These are phyloP conservation scores for Rallus limicola DNA, from an alignment of 2,113 vertebrate species.

Conservation along the genomic window DNA sequence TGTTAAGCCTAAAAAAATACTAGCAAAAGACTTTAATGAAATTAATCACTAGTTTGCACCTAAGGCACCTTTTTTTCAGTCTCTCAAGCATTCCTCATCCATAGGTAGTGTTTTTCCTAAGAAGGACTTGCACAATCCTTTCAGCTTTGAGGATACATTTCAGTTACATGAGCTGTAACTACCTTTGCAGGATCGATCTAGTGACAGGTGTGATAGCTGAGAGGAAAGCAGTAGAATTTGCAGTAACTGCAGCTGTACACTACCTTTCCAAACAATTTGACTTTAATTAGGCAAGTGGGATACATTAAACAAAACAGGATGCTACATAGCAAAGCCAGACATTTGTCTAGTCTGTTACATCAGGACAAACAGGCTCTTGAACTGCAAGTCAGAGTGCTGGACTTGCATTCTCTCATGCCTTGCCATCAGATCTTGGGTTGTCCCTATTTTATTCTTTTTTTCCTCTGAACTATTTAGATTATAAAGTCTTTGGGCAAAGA, in stretches of 20 bases:
- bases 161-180: neutral
- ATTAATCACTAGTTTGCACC: neutral
- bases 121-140: neutral
- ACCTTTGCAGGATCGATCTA: neutral
- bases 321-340: neutral
- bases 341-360: neutral
- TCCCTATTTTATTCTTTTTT: neutral
- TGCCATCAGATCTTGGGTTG: too few relatives aligned
- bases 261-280: neutral
- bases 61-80: neutral
- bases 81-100: neutral
- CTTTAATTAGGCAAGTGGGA: neutral
- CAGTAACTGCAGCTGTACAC: neutral
- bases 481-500: neutral
- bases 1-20: neutral
- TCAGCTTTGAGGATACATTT: neutral
- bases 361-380: neutral
- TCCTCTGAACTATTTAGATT: neutral
- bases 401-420: neutral
- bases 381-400: neutral
- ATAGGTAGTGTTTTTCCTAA: neutral
- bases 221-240: neutral
- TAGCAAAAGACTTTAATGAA: neutral
- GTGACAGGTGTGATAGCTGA: rapidly evolving
- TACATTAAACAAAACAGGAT: neutral